phyloP scores from a whole-genome alignment of 2,113 vertebrate genomes.

The Antigone vipio region DNA sequence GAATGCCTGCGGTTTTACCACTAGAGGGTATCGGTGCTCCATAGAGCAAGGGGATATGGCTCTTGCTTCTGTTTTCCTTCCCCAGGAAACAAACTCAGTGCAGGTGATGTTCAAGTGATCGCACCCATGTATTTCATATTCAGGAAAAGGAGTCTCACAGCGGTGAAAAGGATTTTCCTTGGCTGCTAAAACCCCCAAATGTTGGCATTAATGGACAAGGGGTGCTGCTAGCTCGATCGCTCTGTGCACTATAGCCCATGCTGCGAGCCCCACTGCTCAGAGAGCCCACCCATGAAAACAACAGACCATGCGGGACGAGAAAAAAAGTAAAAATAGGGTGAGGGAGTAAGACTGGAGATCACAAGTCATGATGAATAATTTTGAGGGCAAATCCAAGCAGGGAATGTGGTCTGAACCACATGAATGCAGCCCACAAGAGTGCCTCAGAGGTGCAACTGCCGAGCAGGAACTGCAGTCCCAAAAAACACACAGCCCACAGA shows the following conservation, averaged over 20 bases:
- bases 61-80: neutral
- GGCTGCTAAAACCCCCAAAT: neutral
- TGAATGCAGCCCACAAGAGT: neutral
- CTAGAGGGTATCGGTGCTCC: constrained; percentile 25
- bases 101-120: neutral
- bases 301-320: neutral
- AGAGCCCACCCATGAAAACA: neutral
- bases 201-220: fast-evolving
- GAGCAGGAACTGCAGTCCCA: neutral
- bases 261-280: neutral
- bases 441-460: neutral
- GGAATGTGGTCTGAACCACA: neutral
- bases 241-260: fast-evolving
- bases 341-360: neutral
- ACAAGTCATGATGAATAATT: neutral
- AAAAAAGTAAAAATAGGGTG: neutral
- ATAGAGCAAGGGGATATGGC: neutral
- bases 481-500: neutral
- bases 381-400: neutral
- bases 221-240: fast-evolving
- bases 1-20: neutral
- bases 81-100: neutral
- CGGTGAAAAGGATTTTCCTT: neutral
- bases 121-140: neutral
- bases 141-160: neutral